Base-by-base conservation (phyloP, 2,797 vertebrate species). In the Arvicola amphibius region DNA sequence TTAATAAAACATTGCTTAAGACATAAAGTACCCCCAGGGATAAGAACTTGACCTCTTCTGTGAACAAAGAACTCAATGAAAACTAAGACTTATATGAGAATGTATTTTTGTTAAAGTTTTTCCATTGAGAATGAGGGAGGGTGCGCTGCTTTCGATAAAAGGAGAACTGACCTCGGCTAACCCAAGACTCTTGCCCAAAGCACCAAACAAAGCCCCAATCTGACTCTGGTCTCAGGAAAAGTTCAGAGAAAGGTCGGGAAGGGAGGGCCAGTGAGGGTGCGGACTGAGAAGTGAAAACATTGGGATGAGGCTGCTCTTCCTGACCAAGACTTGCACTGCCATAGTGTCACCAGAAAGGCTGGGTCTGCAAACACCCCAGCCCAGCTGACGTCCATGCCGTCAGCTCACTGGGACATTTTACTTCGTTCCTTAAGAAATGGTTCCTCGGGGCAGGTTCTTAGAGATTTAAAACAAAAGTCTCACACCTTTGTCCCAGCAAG, bases 191-290 rank as follows among this genome's bases (percentile, higher is more conserved):
- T 94, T 95, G 94, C 67, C 95, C 87, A 86, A 91, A 86, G 37
- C 90, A 65, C 43, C 63, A 94, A 97, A 97, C 97, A 97, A 97
- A 97, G 97, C 90, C 83, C 71, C 89, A 91, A n/a, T 94, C 93
- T 93, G 94, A 95, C 63, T 87, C 43, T 48, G 23, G n/a, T 80
- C 90, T 91, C 0, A 7, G n/a, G 78, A 63, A 63, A 80, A 92
- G 96, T 97, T 97, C 97, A 97, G 73, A 29, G 25, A 96, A 94
- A 97, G 97, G 95, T 95, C 96, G 95, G 40, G 25, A 29, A 95
- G 40, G 88, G 84, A 48, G 85, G 80, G 61, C 32, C 19, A 32
- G 29, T 46, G 43, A 63, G 78, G 46, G 32, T 23, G 32, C 43
- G 32, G 67, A 67, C 67, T 56, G 65, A 89, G 95, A 96, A 97